Evolutionary conservation across 64 coral and sea anemone species (phyloP), one percentile per base, ranked within the genome.

Genomic region (Montipora capricornis): DNA sequence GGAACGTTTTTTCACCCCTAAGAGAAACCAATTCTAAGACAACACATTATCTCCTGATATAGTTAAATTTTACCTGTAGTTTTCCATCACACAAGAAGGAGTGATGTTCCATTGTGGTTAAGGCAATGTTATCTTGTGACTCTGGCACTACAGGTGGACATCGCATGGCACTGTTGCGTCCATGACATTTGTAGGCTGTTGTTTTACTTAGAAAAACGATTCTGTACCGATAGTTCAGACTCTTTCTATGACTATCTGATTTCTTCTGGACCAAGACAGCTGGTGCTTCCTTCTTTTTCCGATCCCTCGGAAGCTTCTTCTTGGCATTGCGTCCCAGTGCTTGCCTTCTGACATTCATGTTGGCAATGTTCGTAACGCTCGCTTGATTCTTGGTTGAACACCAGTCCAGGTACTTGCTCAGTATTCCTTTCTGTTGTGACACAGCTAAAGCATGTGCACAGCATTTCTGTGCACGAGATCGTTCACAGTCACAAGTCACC

Each of bases 271-370:
- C 61, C 61, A 64, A 64, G 61, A 64, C 61, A 64, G 61, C 8
- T 64, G 10, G 61, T 64, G 61, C 61, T 64, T 64, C 61, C 61
- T 64, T 64, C 61, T 64, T 64, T 64, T 64, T 64, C 10, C 9
- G 13, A 64, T 64, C 61, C 61, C 61, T 76, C 14, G 0, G 81
- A 22, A 55, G 53, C 81, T 29, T 84, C 19, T 84, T 55, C 49
- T 84, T 84, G 47, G 81, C 81, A 66, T 83, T 83, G 12, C 51
- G 81, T 5, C 81, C 81, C 3, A 61, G 51, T 16, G 81, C 57
- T 83, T 83, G 81, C 49, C 49, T 83, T 68, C 17, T 84, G 10
- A 64, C 58, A 66, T 84, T 84, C 81, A 84, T 84, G 81, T 62
- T 84, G 14, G 8, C 81, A 67, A 64, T 62, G 44, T 84, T 84